phyloP scores from a whole-genome alignment of 2,797 vertebrate species.

The Poeciliopsis infans region DNA sequence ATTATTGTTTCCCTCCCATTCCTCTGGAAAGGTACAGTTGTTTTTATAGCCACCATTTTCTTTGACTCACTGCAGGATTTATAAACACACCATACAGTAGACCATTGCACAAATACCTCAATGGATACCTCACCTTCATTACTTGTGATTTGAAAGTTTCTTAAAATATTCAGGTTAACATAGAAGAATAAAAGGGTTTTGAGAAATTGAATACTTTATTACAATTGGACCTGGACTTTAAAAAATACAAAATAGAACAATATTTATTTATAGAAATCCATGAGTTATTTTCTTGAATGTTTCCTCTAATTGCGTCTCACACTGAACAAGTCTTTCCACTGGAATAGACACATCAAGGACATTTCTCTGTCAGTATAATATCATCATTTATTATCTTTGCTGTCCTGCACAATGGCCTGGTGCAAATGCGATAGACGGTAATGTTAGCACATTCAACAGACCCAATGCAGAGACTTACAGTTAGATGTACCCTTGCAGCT shows the following conservation, averaged over 20 bases:
- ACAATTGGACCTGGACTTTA: constrained; percentile 7
- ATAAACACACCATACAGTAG: constrained; percentile 12
- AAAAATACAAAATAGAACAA: constrained; percentile 12
- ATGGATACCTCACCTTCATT: constrained; percentile 5
- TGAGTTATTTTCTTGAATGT: neutral
- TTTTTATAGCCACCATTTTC: constrained; percentile 19
- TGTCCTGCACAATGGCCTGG: constrained; percentile 8
- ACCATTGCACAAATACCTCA: neutral
- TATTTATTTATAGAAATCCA: neutral
- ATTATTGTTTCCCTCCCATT: constrained; percentile 20
- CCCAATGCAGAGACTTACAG: constrained; percentile 9
- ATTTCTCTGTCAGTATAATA: constrained; percentile 15
- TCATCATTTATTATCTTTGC: constrained; percentile 14
- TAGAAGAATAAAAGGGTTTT: neutral
- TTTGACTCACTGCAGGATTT: constrained; percentile 20
- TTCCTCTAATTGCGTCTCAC: constrained; percentile 19
- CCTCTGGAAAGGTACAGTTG: constrained; percentile 22
- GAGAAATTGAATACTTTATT: constrained; percentile 7
- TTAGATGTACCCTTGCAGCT: neutral
- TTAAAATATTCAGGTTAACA: constrained; percentile 4
- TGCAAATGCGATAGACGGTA: constrained; percentile 4
- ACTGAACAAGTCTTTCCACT: constrained; percentile 15
- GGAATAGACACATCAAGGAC: neutral
- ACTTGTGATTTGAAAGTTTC: neutral
- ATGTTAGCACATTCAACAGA: constrained; percentile 12